Evolutionary conservation across 2,113 vertebrate genomes (phyloP), one percentile per base, ranked within the genome.

Genomic region (Antigone vipio): DNA sequence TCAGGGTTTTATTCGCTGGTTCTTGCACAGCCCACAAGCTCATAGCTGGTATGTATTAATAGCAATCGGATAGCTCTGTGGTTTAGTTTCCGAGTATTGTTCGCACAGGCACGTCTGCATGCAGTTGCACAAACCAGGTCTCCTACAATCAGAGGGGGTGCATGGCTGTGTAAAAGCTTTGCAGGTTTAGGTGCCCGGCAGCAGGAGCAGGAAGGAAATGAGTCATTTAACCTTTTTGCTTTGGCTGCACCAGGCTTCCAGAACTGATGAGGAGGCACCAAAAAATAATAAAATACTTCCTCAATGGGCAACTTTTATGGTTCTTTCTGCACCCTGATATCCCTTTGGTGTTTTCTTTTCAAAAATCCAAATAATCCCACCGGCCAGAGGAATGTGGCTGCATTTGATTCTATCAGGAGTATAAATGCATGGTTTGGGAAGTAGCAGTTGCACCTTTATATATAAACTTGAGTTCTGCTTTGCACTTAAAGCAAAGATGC

Each of bases 181-280:
- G 7, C 12, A 68, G 69, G 32, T 11, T 68, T 60, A 68, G 89
- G 92, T 97, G 91, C 66, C n/a, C 11, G 23, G 15, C 80, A 89
- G 56, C 69, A 34, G 77, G 45, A 87, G 76, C 86, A 89, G 96
- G 95, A 97, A 97, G 97, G 94, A 97, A 97, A 89, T 97, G 97
- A 97, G 26, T 97, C 92, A 96, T 58, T 89, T 53, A 64, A 68
- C 80, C 84, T 95, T 78, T 91, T 47, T 89, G 66, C 66, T 91
- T 72, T 49, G 86, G 42, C 92, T 69, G 77, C 42, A 62, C 45
- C 14, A 7, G 62, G 17, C 74, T 85, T 76, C 66, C 80, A 93
- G 92, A 87, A 62, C 55, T 63, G 86, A 82, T 55, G 95, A 91
- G 80, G 49, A 89, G 84, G 86, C 86, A 95, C 45, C 86, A 82